Base-by-base conservation (phyloP, 2,797 vertebrate genomes). In the Paratrypauchen microcephalus region DNA sequence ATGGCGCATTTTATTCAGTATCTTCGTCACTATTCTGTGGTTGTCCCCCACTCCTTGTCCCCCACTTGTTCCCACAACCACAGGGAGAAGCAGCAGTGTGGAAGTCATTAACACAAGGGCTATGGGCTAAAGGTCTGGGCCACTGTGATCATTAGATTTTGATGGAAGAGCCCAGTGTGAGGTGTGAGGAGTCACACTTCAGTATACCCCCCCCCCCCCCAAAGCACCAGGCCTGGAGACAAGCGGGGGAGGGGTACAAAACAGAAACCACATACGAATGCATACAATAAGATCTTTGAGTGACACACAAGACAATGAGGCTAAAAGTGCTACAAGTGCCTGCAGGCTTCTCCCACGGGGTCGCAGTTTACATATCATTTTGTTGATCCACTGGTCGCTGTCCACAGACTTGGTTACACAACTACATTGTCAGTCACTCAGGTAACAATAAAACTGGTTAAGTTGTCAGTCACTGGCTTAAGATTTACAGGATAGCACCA, bases 41-140 rank as follows among this genome's bases (percentile, higher is more conserved):
- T 15, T n/a, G 56, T 63, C 60, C 71, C 54, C 67, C 69, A 63
- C 66, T 30, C 39, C n/a, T 15, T n/a, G 56, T 63, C 60, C 71
- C 54, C 67, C 69, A 63, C 66, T 30, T 32, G 36, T 64, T 66
- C 69, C 69, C 66, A 72, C 67, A 56, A 50, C 69, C 59, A 70
- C 56, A 70, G 36, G 60, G 45, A 75, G 47, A 52, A 16, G 47
- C 60, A 62, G 71, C 75, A 80, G 78, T 82, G 81, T 79, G 72
- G 70, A 68, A 57, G 75, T 84, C 84, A 86, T 88, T 88, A 87
- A 76, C 85, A 84, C 83, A 75, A 82, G 64, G 68, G 68, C 75
- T 84, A 66, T 41, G 72, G 79, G 78, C 81, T 74, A 75, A 50
- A 66, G 80, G 84, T 75, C 84, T 83, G 71, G 32, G 4, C 71